phyloP scores from a whole-genome alignment of 2,113 vertebrate species.

The Nanorana parkeri region DNA sequence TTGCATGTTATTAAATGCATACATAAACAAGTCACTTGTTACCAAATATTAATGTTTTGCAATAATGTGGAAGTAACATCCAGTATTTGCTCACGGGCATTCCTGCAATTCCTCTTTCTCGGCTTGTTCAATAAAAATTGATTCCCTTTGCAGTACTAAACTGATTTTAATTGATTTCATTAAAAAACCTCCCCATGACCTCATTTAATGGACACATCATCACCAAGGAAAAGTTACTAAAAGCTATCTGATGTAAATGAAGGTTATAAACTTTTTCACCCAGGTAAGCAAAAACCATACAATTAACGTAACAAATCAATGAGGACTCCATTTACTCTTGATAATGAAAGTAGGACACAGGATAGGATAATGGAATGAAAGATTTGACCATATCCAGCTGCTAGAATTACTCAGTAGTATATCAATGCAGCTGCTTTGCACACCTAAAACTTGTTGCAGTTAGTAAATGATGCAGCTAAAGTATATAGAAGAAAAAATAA shows the following conservation, averaged over 20 bases:
- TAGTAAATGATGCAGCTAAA: not conserved
- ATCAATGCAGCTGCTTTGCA: conserved; percentile 9
- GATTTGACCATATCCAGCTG: not conserved
- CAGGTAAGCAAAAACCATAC: not conserved
- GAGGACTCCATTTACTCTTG: rapidly evolving
- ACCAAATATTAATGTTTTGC: no score
- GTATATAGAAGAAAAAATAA: not conserved
- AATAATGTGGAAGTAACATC: not conserved
- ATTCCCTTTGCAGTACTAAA: not conserved
- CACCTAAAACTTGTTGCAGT: not conserved
- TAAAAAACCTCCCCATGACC: not conserved
- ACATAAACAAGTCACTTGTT: no score
- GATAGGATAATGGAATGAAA: conserved; percentile 42
- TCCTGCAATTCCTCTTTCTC: conserved; percentile 17
- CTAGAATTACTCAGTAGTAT: not conserved
- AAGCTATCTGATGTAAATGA: not conserved
- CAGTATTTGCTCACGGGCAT: not conserved
- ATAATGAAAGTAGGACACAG: conserved; percentile 23
- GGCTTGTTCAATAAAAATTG: not conserved
- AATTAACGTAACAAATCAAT: not conserved
- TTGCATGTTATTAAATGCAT: no score
- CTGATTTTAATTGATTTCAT: conserved; percentile 32
- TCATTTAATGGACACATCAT: not conserved
- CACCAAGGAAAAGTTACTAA: not conserved
- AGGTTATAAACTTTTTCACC: not conserved